These are phyloP conservation scores for Willowsia nigromaculata DNA, from an alignment of 2,888 invertebrate species.

Conservation along the genomic window DNA sequence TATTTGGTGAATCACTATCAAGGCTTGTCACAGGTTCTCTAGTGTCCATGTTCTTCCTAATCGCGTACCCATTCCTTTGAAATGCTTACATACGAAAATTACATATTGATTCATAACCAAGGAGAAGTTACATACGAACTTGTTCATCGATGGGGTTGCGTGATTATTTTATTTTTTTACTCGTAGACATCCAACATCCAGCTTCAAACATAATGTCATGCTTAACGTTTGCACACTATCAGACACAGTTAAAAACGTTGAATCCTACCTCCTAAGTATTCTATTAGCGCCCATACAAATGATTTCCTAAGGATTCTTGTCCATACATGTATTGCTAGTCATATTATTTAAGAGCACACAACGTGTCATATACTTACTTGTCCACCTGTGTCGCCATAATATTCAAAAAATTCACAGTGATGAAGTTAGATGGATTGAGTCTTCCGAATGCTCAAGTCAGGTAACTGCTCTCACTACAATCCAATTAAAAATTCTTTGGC, in stretches of 20 bases:
- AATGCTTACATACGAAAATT: neutral
- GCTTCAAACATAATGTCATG: neutral
- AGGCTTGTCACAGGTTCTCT: neutral
- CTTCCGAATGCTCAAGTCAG: neutral
- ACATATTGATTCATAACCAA: neutral
- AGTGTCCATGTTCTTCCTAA: neutral
- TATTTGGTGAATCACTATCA: neutral
- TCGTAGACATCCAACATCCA: neutral
- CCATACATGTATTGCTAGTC: neutral
- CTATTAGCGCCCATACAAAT: slow-evolving; percentile 17
- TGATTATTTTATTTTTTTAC: neutral
- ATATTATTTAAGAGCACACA: neutral
- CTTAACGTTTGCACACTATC: too few species aligned
- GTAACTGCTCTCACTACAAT: neutral
- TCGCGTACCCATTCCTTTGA: neutral
- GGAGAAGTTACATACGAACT: neutral
- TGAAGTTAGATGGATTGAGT: slow-evolving; percentile 11
- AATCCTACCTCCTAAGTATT: too few species aligned
- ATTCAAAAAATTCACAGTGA: too few species aligned
- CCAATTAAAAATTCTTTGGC: slow-evolving; percentile 52
- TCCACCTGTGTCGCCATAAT: neutral
- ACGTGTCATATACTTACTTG: neutral
- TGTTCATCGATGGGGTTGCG: neutral
- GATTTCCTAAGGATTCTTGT: slow-evolving; percentile 57
- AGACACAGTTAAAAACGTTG: too few species aligned